Evolutionary conservation across 2,113 vertebrate genomes (phyloP).

Genomic region (Zapornia atra): DNA sequence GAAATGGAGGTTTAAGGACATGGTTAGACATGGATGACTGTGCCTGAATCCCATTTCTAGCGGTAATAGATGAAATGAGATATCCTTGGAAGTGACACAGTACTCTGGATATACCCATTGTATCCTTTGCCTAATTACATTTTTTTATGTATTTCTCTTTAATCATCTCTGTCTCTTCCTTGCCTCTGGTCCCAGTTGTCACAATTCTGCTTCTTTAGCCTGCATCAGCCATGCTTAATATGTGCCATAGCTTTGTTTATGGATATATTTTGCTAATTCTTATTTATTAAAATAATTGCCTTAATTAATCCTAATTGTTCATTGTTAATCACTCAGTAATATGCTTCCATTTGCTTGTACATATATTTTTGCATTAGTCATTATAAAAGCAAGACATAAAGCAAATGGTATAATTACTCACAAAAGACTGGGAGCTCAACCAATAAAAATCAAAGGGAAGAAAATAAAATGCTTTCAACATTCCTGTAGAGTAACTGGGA

Average conservation of each 20-base stretch:
- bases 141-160: conserved; percentile 49
- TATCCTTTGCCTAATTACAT: background rate
- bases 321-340: conserved; percentile 71
- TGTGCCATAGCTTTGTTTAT: conserved; percentile 65
- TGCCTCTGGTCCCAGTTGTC: background rate
- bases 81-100: background rate
- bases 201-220: background rate
- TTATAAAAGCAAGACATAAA: conserved; percentile 73
- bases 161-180: conserved; percentile 28
- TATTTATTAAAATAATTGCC: conserved; percentile 81
- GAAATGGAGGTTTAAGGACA: background rate
- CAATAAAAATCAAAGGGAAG: conserved; percentile 81
- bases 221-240: conserved; percentile 18
- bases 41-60: background rate
- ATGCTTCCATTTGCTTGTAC: conserved; percentile 74
- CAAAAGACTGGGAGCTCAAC: conserved; percentile 73
- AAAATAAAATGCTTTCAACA: conserved; percentile 78
- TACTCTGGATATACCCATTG: background rate
- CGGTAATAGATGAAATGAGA: background rate
- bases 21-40: background rate
- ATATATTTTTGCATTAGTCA: conserved; percentile 75
- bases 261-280: conserved; percentile 67
- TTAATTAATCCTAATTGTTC: conserved; percentile 79
- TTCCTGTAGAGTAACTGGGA: conserved; percentile 55
- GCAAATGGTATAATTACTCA: conserved; percentile 79